phyloP scores from a whole-genome alignment of 2,888 invertebrate species.

The Aphidius colemani region DNA sequence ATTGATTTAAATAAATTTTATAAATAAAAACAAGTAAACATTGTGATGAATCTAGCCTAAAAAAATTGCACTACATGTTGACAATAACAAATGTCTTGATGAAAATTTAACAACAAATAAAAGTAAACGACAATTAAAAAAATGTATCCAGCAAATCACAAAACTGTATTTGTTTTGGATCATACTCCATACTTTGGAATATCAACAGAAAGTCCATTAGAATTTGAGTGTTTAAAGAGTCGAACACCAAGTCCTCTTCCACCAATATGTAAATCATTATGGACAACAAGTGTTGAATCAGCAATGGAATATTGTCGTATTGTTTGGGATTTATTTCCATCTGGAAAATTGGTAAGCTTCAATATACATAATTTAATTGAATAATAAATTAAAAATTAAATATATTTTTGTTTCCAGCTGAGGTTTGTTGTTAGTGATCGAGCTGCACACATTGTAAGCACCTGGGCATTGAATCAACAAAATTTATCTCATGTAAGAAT shows the following conservation, averaged over 20 bases:
- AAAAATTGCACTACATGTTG: no score
- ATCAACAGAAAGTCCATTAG: constrained; percentile 79
- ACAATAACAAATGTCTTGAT: no score
- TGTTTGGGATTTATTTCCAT: constrained; percentile 96
- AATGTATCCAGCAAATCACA: constrained; percentile 82
- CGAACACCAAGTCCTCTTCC: constrained; percentile 72
- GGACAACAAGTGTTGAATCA: constrained; percentile 96
- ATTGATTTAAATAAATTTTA: no score
- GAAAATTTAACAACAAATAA: no score
- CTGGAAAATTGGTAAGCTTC: constrained; percentile 75
- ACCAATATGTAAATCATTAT: constrained; percentile 88
- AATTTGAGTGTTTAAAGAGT: constrained; percentile 71
- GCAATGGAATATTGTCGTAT: constrained; percentile 95
- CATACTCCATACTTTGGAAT: constrained; percentile 91
- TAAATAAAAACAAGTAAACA: no score
- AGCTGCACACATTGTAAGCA: constrained; percentile 82
- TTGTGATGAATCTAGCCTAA: no score
- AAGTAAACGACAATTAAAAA: constrained; percentile 33
- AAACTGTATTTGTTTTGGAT: constrained; percentile 94
- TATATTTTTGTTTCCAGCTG: constrained; percentile 64
- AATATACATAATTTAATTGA: constrained; percentile 4
- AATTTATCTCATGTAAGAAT: constrained; percentile 78
- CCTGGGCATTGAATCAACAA: constrained; percentile 83
- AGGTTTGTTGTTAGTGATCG: constrained; percentile 87
- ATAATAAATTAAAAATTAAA: constrained; percentile 12